Conservation (phyloP, 2,113 vertebrate species). For the Suricata suricatta region DNA sequence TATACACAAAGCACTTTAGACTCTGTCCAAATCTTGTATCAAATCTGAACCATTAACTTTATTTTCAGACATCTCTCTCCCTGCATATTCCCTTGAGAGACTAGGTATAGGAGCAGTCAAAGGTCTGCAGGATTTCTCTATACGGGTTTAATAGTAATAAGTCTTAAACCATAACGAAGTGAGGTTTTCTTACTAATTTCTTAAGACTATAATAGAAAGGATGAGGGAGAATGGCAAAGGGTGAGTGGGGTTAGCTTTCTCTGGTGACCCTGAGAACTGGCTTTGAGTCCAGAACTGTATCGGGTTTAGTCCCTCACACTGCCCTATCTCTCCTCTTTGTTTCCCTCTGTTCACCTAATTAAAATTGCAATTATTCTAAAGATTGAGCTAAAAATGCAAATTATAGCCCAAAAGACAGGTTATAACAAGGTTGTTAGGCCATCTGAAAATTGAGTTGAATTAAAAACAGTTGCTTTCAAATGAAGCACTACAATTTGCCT, state of each 20-base stretch:
- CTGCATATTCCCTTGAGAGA: background rate
- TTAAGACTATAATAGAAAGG: background rate
- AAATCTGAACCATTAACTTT: background rate
- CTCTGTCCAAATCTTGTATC: background rate
- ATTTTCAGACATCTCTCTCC: background rate
- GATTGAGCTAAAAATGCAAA: constrained; percentile 46
- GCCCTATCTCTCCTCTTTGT: background rate
- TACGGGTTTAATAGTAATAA: background rate
- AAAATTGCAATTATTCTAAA: constrained; percentile 63
- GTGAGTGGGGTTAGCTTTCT: background rate
- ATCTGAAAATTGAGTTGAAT: constrained; percentile 37
- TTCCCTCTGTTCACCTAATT: constrained; percentile 27
- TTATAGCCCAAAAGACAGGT: constrained; percentile 49
- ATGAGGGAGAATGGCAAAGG: background rate
- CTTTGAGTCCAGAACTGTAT: constrained; percentile 20
- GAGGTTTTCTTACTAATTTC: background rate
- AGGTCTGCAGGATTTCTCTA: background rate
- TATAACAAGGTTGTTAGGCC: constrained; percentile 35
- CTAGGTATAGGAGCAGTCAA: background rate
- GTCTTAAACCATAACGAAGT: constrained; percentile 45
- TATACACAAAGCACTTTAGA: background rate
- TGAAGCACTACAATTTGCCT: background rate
- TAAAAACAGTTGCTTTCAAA: constrained; percentile 48
- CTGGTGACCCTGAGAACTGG: background rate
- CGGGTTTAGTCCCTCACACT: background rate